Evolutionary conservation across 2,888 invertebrate genomes (phyloP).

Genomic region (Spilosoma lubricipeda): DNA sequence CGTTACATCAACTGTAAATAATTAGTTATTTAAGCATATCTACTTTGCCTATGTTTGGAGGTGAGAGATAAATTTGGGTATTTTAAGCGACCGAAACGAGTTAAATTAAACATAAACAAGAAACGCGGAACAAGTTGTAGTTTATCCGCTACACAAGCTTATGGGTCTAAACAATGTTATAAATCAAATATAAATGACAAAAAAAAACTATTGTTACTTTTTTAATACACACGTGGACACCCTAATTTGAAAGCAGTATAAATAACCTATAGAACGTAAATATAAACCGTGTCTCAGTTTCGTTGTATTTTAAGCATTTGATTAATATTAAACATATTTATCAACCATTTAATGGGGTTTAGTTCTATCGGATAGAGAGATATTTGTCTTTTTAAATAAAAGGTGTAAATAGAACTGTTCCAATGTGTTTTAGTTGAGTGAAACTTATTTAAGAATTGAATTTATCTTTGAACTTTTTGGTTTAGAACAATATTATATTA

Average conservation of each 20-base stretch:
- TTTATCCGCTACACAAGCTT: conserved; percentile 6
- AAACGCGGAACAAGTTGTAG: conserved; percentile 1
- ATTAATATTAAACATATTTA: conserved; percentile 55
- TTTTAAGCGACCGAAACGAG: conserved; percentile 7
- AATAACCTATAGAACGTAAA: conserved; percentile 50
- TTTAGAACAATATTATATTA: background rate
- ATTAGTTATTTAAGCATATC: background rate
- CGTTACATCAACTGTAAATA: background rate
- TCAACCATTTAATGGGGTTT: conserved; percentile 49
- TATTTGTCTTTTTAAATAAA: conserved; percentile 42
- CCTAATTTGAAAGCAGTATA: conserved; percentile 34
- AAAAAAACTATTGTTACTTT: background rate
- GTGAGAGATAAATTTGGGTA: conserved; percentile 11
- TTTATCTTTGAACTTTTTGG: conserved; percentile 18
- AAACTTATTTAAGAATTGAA: conserved; percentile 14
- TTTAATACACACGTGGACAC: conserved; percentile 29
- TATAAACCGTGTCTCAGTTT: conserved; percentile 41
- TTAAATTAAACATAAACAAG: conserved; percentile 15
- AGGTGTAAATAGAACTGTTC: conserved; percentile 30
- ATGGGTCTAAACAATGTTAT: conserved; percentile 9
- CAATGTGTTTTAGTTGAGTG: conserved; percentile 26
- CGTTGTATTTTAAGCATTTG: conserved; percentile 51
- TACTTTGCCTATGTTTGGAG: background rate
- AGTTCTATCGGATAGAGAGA: conserved; percentile 31
- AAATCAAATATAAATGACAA: conserved; percentile 7